phyloP scores from a whole-genome alignment of 2,888 invertebrate genomes.

The Apantesis nais region DNA sequence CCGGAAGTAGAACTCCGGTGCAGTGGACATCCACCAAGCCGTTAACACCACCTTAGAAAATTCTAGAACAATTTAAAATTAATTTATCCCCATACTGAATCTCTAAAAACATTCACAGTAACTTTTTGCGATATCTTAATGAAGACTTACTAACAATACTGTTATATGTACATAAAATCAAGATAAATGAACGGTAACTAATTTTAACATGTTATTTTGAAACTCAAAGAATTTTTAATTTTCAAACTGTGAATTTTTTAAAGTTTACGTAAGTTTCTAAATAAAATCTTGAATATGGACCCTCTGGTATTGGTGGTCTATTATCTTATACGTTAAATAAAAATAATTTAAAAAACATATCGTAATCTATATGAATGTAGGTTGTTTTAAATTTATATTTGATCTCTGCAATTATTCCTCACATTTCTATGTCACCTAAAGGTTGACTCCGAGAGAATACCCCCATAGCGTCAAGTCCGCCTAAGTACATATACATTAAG shows the following conservation, averaged over 20 bases:
- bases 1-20: constrained; percentile 78
- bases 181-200: too few relatives aligned
- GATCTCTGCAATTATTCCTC: not conserved
- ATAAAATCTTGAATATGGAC: too few relatives aligned
- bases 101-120: not conserved
- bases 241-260: not conserved
- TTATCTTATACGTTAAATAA: too few relatives aligned
- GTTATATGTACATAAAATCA: not conserved
- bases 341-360: too few relatives aligned
- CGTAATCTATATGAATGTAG: not conserved
- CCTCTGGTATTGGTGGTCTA: too few relatives aligned
- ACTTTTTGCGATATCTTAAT: not conserved
- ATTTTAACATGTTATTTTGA: too few relatives aligned
- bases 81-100: not conserved
- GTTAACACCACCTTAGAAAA: constrained; percentile 60
- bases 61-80: constrained; percentile 15
- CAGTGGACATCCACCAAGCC: constrained; percentile 68
- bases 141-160: not conserved
- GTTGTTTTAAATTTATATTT: too few relatives aligned
- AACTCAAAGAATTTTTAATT: too few relatives aligned
- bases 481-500: not conserved
- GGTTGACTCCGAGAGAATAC: not conserved
- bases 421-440: not conserved
- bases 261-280: not conserved
- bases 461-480: too few relatives aligned